Conservation (phyloP, 2,797 vertebrate species). For the Sebastiscus tertius region DNA sequence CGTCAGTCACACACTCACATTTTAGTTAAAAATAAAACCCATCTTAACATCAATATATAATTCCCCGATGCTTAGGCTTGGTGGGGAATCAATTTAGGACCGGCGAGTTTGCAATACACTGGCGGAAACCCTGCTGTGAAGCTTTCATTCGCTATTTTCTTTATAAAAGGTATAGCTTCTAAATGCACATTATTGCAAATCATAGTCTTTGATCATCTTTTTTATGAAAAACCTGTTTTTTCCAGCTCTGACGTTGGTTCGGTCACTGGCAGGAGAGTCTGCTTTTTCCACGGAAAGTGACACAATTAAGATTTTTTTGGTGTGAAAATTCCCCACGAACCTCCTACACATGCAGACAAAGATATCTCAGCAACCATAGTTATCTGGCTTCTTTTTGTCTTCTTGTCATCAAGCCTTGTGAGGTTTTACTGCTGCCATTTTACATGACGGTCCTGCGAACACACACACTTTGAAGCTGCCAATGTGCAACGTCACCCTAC, state of each 20-base stretch:
- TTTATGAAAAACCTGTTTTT: not conserved
- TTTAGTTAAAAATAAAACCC: no score
- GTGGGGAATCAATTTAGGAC: fast-evolving
- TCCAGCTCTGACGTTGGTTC: not conserved
- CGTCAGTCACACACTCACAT: no score
- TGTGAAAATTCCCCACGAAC: not conserved
- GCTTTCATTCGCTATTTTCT: not conserved
- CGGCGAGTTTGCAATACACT: fast-evolving
- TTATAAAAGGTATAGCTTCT: not conserved
- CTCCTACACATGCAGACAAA: not conserved
- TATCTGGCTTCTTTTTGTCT: not conserved
- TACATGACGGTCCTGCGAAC: not conserved
- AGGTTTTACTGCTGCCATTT: not conserved
- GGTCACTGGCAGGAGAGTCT: not conserved
- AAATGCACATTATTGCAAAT: not conserved
- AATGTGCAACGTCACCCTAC: not conserved
- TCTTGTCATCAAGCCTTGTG: not conserved
- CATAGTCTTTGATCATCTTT: not conserved
- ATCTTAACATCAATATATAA: no score
- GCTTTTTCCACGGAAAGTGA: not conserved
- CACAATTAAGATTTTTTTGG: not conserved
- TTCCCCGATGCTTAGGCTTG: no score
- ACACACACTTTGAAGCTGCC: not conserved
- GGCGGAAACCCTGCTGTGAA: not conserved
- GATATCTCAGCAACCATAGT: not conserved